These are phyloP conservation scores for Drosophila auraria DNA, from an alignment of 1,140 invertebrate species.

Conservation along the genomic window DNA sequence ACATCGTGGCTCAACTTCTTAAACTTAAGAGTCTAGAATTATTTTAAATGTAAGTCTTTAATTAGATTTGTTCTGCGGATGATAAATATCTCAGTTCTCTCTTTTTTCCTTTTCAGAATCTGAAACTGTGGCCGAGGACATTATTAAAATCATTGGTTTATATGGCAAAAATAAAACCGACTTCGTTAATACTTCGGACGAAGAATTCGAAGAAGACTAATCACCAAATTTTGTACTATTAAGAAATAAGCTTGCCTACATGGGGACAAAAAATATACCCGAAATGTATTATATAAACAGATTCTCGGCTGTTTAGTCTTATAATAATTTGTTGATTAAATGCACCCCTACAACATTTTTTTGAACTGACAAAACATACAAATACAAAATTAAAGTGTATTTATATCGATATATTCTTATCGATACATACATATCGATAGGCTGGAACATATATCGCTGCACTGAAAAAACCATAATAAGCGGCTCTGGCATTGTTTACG, in stretches of 20 bases:
- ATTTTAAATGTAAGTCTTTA: neutral
- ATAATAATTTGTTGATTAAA: no score
- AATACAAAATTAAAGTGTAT: neutral
- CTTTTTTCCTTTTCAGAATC: neutral
- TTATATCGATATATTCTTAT: neutral
- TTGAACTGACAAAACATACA: no score
- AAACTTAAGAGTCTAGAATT: conserved; percentile 24
- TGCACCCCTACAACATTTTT: no score
- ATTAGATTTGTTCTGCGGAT: neutral
- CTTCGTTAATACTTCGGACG: no score
- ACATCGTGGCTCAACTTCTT: conserved; percentile 44
- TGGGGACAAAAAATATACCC: no score
- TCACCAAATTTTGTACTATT: no score
- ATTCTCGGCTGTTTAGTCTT: no score
- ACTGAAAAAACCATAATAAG: conserved; percentile 15
- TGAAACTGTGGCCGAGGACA: neutral
- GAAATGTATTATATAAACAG: no score
- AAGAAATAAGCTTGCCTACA: no score
- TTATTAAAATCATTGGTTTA: neutral
- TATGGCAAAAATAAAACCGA: no score
- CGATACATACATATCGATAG: neutral
- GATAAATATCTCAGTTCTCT: neutral
- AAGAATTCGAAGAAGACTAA: no score
- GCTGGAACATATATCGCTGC: no score
- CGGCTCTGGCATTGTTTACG: conserved; percentile 24